Conservation (phyloP, 2,797 vertebrate species). For the Sparus aurata region DNA sequence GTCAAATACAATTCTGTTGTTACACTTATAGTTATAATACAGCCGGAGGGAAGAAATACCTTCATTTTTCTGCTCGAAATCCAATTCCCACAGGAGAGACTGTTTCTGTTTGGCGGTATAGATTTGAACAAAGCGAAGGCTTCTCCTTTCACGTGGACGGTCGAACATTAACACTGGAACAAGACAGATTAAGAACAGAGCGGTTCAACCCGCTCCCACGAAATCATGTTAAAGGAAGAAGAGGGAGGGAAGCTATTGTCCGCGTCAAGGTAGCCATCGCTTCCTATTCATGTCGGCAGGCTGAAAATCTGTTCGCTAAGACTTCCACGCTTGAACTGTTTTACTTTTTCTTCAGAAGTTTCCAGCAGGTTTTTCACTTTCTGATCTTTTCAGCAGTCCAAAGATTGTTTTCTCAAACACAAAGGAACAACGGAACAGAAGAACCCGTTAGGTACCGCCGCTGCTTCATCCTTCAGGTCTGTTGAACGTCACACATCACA, state of each 20-base stretch:
- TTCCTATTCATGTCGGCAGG: background rate
- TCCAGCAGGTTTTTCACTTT: background rate
- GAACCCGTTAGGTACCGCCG: no score
- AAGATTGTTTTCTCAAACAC: background rate
- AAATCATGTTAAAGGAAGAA: conserved; percentile 3
- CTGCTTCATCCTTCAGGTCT: no score
- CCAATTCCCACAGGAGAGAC: background rate
- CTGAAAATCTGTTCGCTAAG: background rate
- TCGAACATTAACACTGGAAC: conserved; percentile 10
- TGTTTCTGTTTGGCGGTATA: background rate
- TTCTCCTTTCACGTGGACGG: conserved; percentile 13
- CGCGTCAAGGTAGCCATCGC: conserved; percentile 18
- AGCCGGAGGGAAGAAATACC: conserved; percentile 11
- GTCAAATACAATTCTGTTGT: conserved; percentile 17
- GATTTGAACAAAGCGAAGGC: conserved; percentile 9
- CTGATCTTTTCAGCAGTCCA: background rate
- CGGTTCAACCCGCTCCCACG: background rate
- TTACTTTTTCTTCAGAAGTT: background rate
- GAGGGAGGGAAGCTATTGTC: conserved; percentile 8
- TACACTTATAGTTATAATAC: background rate
- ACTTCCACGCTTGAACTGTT: background rate
- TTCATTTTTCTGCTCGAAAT: background rate
- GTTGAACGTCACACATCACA: no score
- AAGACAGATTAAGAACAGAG: conserved; percentile 31
- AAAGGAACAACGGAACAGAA: no score